Evolutionary conservation across 2,797 vertebrate species (phyloP).

Genomic region (Zenarchopterus dispar): DNA sequence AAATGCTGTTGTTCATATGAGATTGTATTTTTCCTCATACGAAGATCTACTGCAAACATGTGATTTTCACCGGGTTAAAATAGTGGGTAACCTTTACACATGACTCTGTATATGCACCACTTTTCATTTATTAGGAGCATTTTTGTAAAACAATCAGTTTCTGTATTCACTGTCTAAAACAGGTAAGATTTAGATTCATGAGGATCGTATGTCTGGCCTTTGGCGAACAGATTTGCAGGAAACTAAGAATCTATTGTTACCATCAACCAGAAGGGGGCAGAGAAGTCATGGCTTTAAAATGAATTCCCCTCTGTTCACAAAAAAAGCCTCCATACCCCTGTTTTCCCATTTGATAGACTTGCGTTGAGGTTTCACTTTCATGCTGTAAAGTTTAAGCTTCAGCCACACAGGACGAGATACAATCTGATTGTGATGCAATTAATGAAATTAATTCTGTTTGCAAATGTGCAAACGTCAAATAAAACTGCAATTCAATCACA

Average conservation of each 20-base stretch:
- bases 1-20: no score
- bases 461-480: constrained; percentile 15
- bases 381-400: not conserved
- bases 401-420: not conserved
- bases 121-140: no score
- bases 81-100: no score
- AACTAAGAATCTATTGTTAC: not conserved
- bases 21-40: no score
- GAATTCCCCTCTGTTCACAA: not conserved
- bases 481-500: not conserved
- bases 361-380: not conserved
- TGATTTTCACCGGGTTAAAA: no score
- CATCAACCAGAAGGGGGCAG: constrained; percentile 67
- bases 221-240: not conserved
- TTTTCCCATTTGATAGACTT: not conserved
- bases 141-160: no score
- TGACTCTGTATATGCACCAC: no score
- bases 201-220: no score
- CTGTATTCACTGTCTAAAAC: no score
- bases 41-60: no score
- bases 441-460: constrained; percentile 3
- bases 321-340: no score
- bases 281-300: constrained; percentile 16
- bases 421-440: not conserved
- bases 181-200: no score